phyloP scores from a whole-genome alignment of 2,113 vertebrate genomes.

The Caracal caracal region DNA sequence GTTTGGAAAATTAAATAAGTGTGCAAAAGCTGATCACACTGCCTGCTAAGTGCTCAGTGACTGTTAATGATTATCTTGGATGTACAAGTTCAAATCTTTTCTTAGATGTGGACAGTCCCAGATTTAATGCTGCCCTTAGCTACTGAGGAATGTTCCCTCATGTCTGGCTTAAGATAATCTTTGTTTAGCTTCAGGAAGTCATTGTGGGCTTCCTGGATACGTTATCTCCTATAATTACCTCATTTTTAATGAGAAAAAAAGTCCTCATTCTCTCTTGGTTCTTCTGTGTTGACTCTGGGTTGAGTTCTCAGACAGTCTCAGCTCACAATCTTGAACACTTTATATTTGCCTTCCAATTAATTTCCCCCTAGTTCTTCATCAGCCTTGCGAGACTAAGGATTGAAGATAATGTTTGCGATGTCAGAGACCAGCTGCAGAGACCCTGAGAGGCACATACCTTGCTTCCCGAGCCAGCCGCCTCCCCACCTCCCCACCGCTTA shows the following conservation, averaged over 20 bases:
- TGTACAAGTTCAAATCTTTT: background rate
- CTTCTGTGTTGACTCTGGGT: background rate
- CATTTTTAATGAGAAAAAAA: background rate
- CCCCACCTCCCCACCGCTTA: background rate
- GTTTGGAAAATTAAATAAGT: background rate
- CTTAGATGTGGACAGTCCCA: background rate
- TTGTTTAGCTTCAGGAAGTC: background rate
- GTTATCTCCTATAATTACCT: background rate
- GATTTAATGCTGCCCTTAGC: background rate
- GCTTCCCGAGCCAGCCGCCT: background rate
- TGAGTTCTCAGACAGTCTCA: background rate
- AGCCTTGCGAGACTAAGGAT: constrained; percentile 15
- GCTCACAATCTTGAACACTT: background rate
- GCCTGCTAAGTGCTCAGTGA: background rate
- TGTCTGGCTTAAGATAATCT: background rate
- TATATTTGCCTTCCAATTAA: constrained; percentile 43
- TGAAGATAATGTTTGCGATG: background rate
- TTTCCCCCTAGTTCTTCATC: background rate
- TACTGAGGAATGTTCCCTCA: background rate
- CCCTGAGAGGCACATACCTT: background rate
- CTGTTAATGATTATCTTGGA: background rate
- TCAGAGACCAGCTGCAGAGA: background rate
- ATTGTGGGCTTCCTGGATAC: background rate
- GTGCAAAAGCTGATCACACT: background rate
- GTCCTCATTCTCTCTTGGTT: background rate